Evolutionary conservation across 2,797 vertebrate genomes (phyloP), one percentile per base, ranked within the genome.

Genomic region (Fistularia commersonii): DNA sequence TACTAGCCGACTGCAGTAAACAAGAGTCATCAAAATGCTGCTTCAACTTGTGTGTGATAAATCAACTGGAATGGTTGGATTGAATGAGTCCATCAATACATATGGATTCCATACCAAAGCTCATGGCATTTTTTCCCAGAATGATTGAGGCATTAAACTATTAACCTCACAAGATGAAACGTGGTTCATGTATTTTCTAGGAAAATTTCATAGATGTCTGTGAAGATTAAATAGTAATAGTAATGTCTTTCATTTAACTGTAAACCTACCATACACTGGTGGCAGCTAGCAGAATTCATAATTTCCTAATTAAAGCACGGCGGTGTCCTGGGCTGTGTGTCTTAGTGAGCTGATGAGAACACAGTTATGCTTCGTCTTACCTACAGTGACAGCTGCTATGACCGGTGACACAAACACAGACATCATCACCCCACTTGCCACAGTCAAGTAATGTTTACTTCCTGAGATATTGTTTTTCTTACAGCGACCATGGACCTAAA

Each of bases 401-500:
- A 94, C 89, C 0, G 93, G 93, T 45, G 93, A 94, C 63, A 95
- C 92, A 61, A 95, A 90, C 66, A 94, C 89, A 15, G 93, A 93
- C 80, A 93, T 92, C 79, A 94, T 92, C 62, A 94, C 87, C 0
- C 93, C 93, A 50, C 93, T 93, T 41, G 88, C 91, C 80, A 95
- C 92, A 51, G 92, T 93, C 77, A 95, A 86, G 81, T 93, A 93
- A 84, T 93, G 93, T 80, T 93, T 94, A 86, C 92, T 94, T 86
- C 91, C 87, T 53, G 91, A 93, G 67, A 93, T 91, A 82, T 88
- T 93, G 87, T 93, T 95, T 82, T 92, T 93, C 84, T 90, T 91
- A 76, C 92, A 93, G 74, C 92, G 93, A 68, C 91, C 90, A 70
- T 95, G 90, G 53, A 94, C 93, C 93, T 95, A 66, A 32, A 73